A percentile compares a stretch with the other conserved stretches of the same genome.
Evolutionary conservation across 2,888 invertebrate genomes (phyloP).

Genomic region (Ypsolopha sequella): DNA sequence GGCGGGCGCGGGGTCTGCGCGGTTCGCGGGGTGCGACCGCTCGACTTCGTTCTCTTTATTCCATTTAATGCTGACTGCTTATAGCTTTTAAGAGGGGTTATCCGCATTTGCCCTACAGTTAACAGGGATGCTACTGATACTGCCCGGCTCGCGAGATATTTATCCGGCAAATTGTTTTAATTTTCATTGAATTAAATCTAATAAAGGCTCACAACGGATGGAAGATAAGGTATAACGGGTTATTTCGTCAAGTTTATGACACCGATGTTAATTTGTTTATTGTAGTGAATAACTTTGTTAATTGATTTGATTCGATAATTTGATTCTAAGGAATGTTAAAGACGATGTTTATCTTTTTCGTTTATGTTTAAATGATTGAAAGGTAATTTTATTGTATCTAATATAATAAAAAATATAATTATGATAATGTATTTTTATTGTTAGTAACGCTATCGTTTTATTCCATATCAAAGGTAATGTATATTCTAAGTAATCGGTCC

Average conservation of each 20-base stretch:
- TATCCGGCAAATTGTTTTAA: slow-evolving; percentile 73
- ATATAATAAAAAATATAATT: no score
- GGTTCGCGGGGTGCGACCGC: slow-evolving; percentile 37
- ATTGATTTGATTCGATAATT: no score
- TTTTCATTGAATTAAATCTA: slow-evolving; percentile 69
- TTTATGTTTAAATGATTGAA: no score
- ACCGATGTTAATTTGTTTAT: slow-evolving; percentile 30
- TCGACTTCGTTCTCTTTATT: slow-evolving; percentile 69
- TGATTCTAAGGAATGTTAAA: no score
- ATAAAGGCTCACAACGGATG: slow-evolving; percentile 61
- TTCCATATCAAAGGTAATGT: no score
- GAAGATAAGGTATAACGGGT: slow-evolving; percentile 54
- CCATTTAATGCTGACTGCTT: slow-evolving; percentile 71
- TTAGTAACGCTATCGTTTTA: no score
- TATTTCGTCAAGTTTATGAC: slow-evolving; percentile 48
- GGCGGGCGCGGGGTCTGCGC: slow-evolving; percentile 11
- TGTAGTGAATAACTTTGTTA: slow-evolving; percentile 10
- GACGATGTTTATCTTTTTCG: no score
- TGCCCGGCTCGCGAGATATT: slow-evolving; percentile 61
- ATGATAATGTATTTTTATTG: no score
- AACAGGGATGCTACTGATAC: slow-evolving; percentile 67
- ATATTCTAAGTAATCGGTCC: no score
- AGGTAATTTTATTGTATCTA: no score
- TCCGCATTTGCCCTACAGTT: slow-evolving; percentile 65
- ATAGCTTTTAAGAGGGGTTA: slow-evolving; percentile 71